phyloP scores from a whole-genome alignment of 2,797 vertebrate species.

The Sebastiscus albofasciatus region DNA sequence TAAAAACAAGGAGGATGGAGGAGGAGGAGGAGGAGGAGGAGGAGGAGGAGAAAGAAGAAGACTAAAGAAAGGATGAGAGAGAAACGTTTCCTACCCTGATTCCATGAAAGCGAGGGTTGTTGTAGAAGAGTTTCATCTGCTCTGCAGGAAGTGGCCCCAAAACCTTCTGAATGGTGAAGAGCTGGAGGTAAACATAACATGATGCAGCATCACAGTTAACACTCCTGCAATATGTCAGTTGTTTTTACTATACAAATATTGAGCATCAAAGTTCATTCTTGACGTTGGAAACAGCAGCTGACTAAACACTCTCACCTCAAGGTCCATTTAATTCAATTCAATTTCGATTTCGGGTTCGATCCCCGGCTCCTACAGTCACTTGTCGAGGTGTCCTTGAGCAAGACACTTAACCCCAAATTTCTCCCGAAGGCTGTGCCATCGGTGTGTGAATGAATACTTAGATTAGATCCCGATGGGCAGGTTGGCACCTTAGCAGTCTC shows the following conservation, averaged over 20 bases:
- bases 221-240: neutral
- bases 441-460: too few species aligned
- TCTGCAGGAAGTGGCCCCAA: constrained; percentile 92
- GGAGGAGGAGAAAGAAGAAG: constrained; percentile 3
- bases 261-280: neutral
- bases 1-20: constrained; percentile 17
- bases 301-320: neutral
- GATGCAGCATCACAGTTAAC: neutral
- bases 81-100: constrained; percentile 85
- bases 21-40: constrained; percentile 17
- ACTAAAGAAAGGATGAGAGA: neutral
- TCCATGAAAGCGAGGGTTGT: constrained; percentile 95
- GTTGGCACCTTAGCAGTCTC: too few species aligned
- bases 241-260: neutral
- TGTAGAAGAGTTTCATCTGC: constrained; percentile 98
- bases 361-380: too few species aligned
- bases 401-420: too few species aligned
- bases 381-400: too few species aligned
- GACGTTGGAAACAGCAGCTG: neutral
- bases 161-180: constrained; percentile 97
- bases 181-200: constrained; percentile 72
- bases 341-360: too few species aligned
- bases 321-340: too few species aligned
- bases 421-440: too few species aligned
- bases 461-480: too few species aligned